These are phyloP conservation scores for Candoia aspera DNA, from an alignment of 2,113 vertebrate species.

Conservation along the genomic window DNA sequence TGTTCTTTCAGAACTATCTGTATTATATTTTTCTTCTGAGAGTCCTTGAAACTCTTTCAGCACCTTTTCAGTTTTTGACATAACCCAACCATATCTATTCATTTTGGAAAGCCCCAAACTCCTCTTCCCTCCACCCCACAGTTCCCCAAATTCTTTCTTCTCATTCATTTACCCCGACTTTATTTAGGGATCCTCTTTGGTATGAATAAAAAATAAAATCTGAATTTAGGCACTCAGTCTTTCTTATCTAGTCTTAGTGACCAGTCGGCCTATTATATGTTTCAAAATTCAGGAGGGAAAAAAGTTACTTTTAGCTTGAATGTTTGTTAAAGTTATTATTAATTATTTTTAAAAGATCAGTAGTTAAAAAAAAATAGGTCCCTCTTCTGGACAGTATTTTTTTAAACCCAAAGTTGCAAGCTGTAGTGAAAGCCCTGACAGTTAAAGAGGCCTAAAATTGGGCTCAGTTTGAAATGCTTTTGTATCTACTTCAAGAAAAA, in stretches of 20 bases:
- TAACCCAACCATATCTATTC: background rate
- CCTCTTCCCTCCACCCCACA: background rate
- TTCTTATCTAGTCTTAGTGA: background rate
- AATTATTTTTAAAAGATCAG: background rate
- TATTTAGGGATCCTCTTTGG: background rate
- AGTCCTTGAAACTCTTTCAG: background rate
- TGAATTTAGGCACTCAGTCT: background rate
- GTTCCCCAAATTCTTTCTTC: background rate
- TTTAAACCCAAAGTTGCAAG: background rate
- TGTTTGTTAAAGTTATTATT: background rate
- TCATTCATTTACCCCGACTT: background rate
- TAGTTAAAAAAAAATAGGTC: background rate
- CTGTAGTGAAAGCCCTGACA: background rate
- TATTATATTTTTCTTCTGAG: background rate
- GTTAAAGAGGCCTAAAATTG: background rate
- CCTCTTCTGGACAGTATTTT: too few relatives aligned
- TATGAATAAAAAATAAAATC: background rate
- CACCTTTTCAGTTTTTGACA: background rate
- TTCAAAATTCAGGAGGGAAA: slow-evolving; percentile 21
- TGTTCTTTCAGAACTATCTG: background rate
- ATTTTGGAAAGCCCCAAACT: background rate
- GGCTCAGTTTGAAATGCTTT: background rate
- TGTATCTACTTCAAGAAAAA: background rate
- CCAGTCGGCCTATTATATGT: slow-evolving; percentile 4
- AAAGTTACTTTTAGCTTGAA: background rate